These are phyloP conservation scores for Girardinichthys multiradiatus DNA, from an alignment of 2,113 vertebrate genomes.

Conservation along the genomic window DNA sequence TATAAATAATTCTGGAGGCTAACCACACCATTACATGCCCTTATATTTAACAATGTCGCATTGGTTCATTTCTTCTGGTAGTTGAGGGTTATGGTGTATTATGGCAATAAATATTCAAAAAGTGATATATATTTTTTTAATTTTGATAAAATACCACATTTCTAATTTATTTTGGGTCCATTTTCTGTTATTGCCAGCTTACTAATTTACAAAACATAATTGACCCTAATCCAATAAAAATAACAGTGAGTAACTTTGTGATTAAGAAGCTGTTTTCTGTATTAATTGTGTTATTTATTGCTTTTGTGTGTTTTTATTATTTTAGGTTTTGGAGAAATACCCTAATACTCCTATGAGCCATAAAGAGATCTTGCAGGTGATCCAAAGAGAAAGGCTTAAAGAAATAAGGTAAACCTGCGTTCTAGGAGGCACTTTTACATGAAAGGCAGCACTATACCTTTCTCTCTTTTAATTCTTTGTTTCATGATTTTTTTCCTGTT, in stretches of 20 bases:
- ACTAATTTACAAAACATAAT: background rate
- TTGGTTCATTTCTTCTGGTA: background rate
- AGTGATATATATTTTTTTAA: background rate
- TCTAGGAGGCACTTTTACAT: conserved; percentile 5
- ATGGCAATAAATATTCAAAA: background rate
- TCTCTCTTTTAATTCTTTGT: conserved; percentile 19
- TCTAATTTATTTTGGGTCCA: background rate
- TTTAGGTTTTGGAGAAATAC: conserved; percentile 97
- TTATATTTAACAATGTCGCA: background rate
- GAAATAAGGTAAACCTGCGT: conserved; percentile 90
- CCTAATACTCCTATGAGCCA: conserved; percentile 99
- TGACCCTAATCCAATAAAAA: too few species aligned
- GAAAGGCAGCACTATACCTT: background rate
- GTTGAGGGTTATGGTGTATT: background rate
- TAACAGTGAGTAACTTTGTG: background rate
- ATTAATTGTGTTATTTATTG: background rate
- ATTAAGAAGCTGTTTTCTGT: background rate
- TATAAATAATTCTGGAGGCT: too few species aligned
- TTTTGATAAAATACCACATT: background rate
- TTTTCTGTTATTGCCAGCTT: too few species aligned
- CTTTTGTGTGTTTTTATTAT: conserved; percentile 3
- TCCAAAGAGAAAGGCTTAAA: conserved; percentile 96
- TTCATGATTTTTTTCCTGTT: conserved; percentile 37
- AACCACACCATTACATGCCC: background rate
- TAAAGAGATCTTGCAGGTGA: conserved; percentile 98